Conservation (phyloP, 2,113 vertebrate genomes). For the Nothobranchius kuhntae region DNA sequence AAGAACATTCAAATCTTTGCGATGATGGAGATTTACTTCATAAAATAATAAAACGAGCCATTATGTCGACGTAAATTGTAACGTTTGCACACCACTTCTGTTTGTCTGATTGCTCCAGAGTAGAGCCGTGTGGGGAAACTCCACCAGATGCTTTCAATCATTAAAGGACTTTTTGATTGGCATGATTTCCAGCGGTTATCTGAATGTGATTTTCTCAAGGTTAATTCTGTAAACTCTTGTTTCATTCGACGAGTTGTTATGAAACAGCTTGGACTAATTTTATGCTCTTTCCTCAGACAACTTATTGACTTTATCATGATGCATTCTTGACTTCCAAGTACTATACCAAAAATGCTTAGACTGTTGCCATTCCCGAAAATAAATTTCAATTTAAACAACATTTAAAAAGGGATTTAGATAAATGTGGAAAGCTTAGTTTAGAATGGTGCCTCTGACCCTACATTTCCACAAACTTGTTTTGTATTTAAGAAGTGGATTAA, state of each 20-base stretch:
- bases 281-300: slow-evolving; percentile 38
- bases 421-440: neutral
- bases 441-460: neutral
- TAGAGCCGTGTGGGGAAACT: neutral
- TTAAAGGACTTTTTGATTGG: slow-evolving; percentile 55
- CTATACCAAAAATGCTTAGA: neutral
- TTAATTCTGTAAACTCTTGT: slow-evolving; percentile 40
- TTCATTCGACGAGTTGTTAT: slow-evolving; percentile 51
- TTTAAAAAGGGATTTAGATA: slow-evolving; percentile 14
- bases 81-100: neutral
- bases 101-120: neutral
- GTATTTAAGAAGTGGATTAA: slow-evolving; percentile 2
- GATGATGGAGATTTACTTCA: neutral
- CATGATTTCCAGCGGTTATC: slow-evolving; percentile 55
- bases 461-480: neutral
- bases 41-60: neutral
- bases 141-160: slow-evolving; percentile 29
- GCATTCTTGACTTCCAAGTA: slow-evolving; percentile 22
- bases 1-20: neutral
- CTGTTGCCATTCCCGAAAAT: slow-evolving; percentile 19
- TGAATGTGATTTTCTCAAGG: slow-evolving; percentile 35
- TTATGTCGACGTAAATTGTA: no score
- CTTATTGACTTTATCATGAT: slow-evolving; percentile 33
- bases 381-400: neutral
- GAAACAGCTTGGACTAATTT: slow-evolving; percentile 61